Percentiles rank a stretch among this genome's conserved stretches.
These are phyloP conservation scores for Cyprinodon diabolis DNA, from an alignment of 2,797 vertebrate genomes.

Conservation along the genomic window DNA sequence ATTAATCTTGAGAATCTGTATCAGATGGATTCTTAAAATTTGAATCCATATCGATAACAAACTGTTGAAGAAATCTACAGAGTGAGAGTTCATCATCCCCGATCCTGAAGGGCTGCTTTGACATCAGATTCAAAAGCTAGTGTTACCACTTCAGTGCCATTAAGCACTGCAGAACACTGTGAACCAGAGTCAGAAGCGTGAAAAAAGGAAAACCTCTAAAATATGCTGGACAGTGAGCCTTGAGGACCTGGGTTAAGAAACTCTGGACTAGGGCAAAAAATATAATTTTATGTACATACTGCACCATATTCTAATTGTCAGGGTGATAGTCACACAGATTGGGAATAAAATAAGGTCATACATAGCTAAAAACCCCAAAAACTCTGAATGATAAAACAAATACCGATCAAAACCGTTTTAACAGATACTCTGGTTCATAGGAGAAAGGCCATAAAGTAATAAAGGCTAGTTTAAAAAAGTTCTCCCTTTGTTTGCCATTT, in stretches of 20 bases:
- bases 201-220: too few relatives aligned
- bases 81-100: neutral
- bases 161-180: neutral
- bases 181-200: neutral
- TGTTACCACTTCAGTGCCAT: neutral
- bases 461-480: neutral
- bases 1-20: too few relatives aligned
- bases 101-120: too few relatives aligned
- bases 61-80: too few relatives aligned
- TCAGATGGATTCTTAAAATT: too few relatives aligned
- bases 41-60: too few relatives aligned
- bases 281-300: neutral
- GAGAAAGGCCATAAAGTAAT: neutral
- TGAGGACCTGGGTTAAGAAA: neutral
- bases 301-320: neutral
- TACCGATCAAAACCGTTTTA: neutral
- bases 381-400: neutral
- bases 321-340: neutral
- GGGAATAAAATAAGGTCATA: neutral
- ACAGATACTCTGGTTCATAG: neutral
- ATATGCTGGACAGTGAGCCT: neutral
- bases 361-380: neutral
- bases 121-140: conserved; percentile 1
- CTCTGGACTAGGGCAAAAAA: neutral
- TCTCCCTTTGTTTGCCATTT: neutral